Evolutionary conservation across 2,113 vertebrate species (phyloP), one percentile per base, ranked within the genome.

Genomic region (Clarias macrocephalus): DNA sequence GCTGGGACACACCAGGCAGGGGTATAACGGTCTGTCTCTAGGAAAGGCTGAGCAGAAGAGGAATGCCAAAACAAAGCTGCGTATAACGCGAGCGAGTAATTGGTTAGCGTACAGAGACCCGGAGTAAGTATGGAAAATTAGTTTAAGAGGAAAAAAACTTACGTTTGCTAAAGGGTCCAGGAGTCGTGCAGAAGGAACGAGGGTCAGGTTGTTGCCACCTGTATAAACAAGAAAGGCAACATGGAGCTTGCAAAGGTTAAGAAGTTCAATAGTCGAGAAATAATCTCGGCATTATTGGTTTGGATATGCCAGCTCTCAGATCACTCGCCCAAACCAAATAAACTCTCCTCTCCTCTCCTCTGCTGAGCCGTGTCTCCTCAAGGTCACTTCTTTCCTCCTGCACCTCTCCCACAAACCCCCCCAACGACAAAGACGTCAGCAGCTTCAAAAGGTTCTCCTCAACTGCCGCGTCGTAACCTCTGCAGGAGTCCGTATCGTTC

Each of bases 401-500:
- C 76, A 70, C 63, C 12, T 15, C 6, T 48, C 48, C 48, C 48
- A 48, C 7, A 0, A 6, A 6, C 48, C 6, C 48, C 48, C 48
- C 48, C 6, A 48, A 8, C 30, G 2, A 3, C 11, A 57, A 28
- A 23, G 15, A 23, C 59, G 0, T 21, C 1, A 65, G 21, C 30
- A 15, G 5, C 30, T 81, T 87, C 77, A 81, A 63, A 87, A 81
- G 75, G 57, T 80, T 70, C 80, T 82, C 63, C 60, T 79, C 37
- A 57, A 33, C 37, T 30, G 65, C 30, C 0, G 13, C 11, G 25
- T 82, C 70, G 37, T 87, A 77, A 30, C 42, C 77, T 1, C 0
- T 54, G 57, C 48, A 33, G 25, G 28, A 86, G 73, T 48, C 7
- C 83, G 48, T 79, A 82, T 89, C 88, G 80, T 83, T 88, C 60